phyloP scores from a whole-genome alignment of 1,140 invertebrate genomes.

The Drosophila punjabiensis region DNA sequence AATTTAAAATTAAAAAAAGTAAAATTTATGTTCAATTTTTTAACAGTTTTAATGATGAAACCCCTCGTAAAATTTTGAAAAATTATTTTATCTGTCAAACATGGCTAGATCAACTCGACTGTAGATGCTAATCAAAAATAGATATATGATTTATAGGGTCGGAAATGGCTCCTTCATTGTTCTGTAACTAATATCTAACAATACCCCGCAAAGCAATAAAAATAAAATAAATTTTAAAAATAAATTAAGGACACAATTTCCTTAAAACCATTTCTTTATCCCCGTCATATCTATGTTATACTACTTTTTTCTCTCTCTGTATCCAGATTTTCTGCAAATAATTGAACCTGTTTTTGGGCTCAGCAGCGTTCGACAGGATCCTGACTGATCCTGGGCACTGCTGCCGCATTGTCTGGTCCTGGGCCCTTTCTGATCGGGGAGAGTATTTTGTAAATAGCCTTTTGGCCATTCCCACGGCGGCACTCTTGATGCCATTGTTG shows the following conservation, averaged over 20 bases:
- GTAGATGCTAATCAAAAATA: background rate
- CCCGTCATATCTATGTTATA: background rate
- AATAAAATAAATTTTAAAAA: background rate
- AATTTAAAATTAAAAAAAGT: no score
- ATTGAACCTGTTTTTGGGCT: constrained; percentile 72
- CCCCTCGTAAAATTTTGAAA: background rate
- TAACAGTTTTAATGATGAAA: no score
- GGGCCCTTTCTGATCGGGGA: constrained; percentile 7
- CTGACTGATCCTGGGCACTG: constrained; percentile 22
- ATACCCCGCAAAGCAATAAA: background rate
- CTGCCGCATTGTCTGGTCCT: constrained; percentile 70
- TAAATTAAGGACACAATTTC: background rate
- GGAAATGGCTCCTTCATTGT: background rate
- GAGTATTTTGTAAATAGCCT: constrained; percentile 78
- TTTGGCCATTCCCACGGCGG: constrained; percentile 66
- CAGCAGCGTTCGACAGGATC: constrained; percentile 5
- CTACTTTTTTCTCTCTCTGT: constrained; percentile 11
- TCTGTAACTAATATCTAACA: background rate
- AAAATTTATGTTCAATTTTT: no score
- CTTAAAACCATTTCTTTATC: background rate
- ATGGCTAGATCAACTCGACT: background rate
- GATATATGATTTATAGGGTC: background rate
- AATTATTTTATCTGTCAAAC: background rate
- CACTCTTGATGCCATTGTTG: constrained; percentile 61
- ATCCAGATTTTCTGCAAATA: constrained; percentile 67